Percentiles rank a stretch among this genome's conserved stretches.
Conservation (phyloP, 2,888 invertebrate species). For the Drosophila hamatofila region DNA sequence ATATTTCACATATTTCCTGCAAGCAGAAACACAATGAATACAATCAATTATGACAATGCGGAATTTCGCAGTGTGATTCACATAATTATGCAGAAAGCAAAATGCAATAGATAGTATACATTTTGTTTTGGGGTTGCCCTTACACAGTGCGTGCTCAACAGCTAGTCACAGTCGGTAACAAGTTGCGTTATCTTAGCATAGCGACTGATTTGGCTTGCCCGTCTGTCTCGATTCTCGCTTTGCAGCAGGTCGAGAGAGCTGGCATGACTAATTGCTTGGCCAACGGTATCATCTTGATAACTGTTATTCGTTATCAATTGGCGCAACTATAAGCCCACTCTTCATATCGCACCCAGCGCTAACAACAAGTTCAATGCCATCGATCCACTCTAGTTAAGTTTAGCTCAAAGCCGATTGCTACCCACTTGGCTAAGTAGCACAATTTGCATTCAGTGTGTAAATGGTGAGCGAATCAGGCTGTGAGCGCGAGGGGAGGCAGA, state of each 20-base stretch:
- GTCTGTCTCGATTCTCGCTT: background rate
- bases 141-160: background rate
- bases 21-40: slow-evolving; percentile 72
- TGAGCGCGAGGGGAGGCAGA: background rate
- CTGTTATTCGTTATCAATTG: slow-evolving; percentile 52
- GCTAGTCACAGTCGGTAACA: background rate
- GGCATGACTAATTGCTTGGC: slow-evolving; percentile 67
- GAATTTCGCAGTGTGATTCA: slow-evolving; percentile 39
- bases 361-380: slow-evolving; percentile 59
- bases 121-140: slow-evolving; percentile 41
- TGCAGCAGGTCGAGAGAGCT: slow-evolving; percentile 1
- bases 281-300: slow-evolving; percentile 61
- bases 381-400: slow-evolving; percentile 14
- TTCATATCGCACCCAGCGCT: slow-evolving; percentile 10
- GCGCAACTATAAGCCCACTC: slow-evolving; percentile 16
- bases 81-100: slow-evolving; percentile 2
- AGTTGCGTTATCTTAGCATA: slow-evolving; percentile 39
- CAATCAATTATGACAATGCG: slow-evolving; percentile 8
- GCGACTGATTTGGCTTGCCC: slow-evolving; percentile 28
- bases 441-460: slow-evolving; percentile 23
- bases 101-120: slow-evolving; percentile 2
- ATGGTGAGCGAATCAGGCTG: background rate
- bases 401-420: slow-evolving; percentile 30
- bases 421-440: slow-evolving; percentile 35
- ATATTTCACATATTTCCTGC: slow-evolving; percentile 91